Percentiles rank a stretch among this genome's conserved stretches.
Evolutionary conservation across 1,140 invertebrate genomes (phyloP).

Genomic region (Geopemphigus sp.): DNA sequence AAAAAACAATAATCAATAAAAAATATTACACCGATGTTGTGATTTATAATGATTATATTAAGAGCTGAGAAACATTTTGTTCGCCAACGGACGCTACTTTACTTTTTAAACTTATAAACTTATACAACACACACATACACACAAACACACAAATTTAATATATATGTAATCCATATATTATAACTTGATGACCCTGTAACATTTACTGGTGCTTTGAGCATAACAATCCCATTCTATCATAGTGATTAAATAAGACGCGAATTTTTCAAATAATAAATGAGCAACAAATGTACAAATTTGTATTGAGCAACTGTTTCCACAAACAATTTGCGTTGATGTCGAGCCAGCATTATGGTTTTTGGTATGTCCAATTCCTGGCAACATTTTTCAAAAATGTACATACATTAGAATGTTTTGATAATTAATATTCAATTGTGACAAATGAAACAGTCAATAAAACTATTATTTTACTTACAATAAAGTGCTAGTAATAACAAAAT

Average conservation of each 20-base stretch:
- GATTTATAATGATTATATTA: neutral
- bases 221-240: neutral
- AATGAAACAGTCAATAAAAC: neutral
- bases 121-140: neutral
- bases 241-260: conserved; percentile 74
- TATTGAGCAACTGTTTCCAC: conserved; percentile 86
- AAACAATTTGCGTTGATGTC: conserved; percentile 80
- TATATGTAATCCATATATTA: conserved; percentile 5
- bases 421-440: neutral
- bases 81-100: neutral
- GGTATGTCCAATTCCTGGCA: conserved; percentile 73
- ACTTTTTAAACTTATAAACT: neutral
- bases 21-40: neutral
- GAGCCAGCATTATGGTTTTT: conserved; percentile 69
- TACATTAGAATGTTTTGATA: neutral
- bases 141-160: neutral
- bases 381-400: neutral
- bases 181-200: conserved; percentile 6
- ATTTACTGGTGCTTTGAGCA: conserved; percentile 23
- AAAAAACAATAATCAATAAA: neutral
- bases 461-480: too few species aligned
- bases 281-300: conserved; percentile 79
- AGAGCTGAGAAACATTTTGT: conserved; percentile 18
- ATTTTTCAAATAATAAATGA: conserved; percentile 81
- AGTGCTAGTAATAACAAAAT: neutral